Conservation (phyloP, 1,140 invertebrate species). For the Drosophila eugracilis region DNA sequence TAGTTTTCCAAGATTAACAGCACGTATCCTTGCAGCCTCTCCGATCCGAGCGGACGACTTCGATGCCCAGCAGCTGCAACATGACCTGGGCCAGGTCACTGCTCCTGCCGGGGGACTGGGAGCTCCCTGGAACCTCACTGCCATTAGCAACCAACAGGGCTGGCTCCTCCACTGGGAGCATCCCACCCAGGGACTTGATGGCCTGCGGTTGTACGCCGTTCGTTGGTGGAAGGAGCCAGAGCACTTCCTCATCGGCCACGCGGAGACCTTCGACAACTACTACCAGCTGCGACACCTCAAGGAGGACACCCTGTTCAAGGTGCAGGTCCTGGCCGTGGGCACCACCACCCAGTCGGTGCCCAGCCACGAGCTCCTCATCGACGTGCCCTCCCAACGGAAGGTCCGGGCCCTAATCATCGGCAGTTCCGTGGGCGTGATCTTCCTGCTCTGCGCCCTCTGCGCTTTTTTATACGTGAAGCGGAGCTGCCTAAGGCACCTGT, state of each 20-base stretch:
- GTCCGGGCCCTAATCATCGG: conserved; percentile 88
- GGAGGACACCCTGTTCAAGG: conserved; percentile 88
- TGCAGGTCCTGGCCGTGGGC: conserved; percentile 88
- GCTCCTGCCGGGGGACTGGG: conserved; percentile 84
- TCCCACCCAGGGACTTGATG: conserved; percentile 87
- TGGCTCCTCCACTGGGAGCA: conserved; percentile 90
- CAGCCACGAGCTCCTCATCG: conserved; percentile 86
- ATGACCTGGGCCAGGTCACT: conserved; percentile 45
- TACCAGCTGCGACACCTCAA: conserved; percentile 88
- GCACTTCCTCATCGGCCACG: conserved; percentile 86
- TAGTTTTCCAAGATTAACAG: too few species aligned
- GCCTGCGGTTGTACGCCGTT: conserved; percentile 87
- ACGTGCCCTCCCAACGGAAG: conserved; percentile 87
- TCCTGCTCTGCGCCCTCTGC: conserved; percentile 86
- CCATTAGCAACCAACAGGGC: conserved; percentile 86
- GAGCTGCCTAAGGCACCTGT: conserved; percentile 75
- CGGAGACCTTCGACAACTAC: conserved; percentile 88
- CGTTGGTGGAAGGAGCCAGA: conserved; percentile 87
- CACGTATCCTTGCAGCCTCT: conserved; percentile 23
- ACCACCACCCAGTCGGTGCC: conserved; percentile 86
- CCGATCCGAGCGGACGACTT: conserved; percentile 50
- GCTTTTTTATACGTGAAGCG: conserved; percentile 87
- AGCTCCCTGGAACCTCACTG: conserved; percentile 88
- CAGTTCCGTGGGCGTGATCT: conserved; percentile 87
- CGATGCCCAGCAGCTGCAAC: conserved; percentile 53